Evolutionary conservation across 2,888 invertebrate genomes (phyloP).

Genomic region (Tubiluchus corallicola): DNA sequence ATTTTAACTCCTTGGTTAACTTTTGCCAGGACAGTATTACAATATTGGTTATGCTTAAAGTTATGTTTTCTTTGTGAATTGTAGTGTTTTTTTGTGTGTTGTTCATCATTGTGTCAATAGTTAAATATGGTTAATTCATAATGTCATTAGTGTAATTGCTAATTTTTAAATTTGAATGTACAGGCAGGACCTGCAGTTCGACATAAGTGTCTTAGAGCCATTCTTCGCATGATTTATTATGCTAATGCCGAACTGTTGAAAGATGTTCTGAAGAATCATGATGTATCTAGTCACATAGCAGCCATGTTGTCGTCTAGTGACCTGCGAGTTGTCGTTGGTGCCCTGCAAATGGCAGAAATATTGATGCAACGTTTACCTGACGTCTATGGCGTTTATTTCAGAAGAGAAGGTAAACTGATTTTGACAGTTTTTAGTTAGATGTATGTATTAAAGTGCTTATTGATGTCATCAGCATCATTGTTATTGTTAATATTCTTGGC

Average conservation of each 20-base stretch:
- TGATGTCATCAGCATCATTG: no score
- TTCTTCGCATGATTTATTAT: slow-evolving; percentile 89
- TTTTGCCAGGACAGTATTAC: neutral
- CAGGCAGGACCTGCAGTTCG: slow-evolving; percentile 86
- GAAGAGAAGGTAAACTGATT: slow-evolving; percentile 64
- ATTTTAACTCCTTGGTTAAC: no score
- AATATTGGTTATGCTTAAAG: neutral
- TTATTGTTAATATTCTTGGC: no score
- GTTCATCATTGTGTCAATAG: neutral
- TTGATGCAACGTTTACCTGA: slow-evolving; percentile 89
- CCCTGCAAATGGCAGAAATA: slow-evolving; percentile 88
- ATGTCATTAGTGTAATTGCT: slow-evolving; percentile 6
- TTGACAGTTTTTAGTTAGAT: no score
- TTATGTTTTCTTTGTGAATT: slow-evolving; percentile 5
- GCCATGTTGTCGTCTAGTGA: slow-evolving; percentile 33
- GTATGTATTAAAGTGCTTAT: no score
- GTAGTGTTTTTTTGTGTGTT: slow-evolving; percentile 7
- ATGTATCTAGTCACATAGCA: slow-evolving; percentile 63
- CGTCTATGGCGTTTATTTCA: slow-evolving; percentile 83
- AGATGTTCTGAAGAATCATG: slow-evolving; percentile 45
- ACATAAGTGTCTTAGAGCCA: slow-evolving; percentile 85
- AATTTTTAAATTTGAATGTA: slow-evolving; percentile 8
- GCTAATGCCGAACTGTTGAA: slow-evolving; percentile 67
- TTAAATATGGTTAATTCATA: slow-evolving; percentile 2
- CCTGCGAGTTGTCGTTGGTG: slow-evolving; percentile 85